Evolutionary conservation across 1,140 invertebrate genomes (phyloP).

Genomic region (Brachionus rubens): DNA sequence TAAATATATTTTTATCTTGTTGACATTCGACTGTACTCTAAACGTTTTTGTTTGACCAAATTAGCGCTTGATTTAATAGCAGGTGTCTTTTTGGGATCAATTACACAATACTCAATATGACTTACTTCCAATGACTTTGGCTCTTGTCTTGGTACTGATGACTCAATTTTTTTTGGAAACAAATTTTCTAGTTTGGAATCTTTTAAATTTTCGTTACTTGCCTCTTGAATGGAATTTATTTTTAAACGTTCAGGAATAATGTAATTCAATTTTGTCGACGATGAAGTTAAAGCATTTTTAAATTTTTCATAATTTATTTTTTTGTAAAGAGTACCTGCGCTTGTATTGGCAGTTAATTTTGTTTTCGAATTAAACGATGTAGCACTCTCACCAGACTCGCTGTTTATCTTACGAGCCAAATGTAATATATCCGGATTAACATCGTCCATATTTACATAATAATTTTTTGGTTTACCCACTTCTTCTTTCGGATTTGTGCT

Average conservation of each 20-base stretch:
- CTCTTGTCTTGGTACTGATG: background rate
- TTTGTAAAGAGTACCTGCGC: background rate
- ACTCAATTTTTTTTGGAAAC: background rate
- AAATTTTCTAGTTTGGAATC: conserved; percentile 22
- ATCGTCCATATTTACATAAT: conserved; percentile 43
- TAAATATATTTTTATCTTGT: background rate
- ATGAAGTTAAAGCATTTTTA: background rate
- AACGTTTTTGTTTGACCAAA: conserved; percentile 14
- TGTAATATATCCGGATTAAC: conserved; percentile 43
- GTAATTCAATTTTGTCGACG: conserved; percentile 27
- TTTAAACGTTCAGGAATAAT: conserved; percentile 34
- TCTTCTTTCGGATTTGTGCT: background rate
- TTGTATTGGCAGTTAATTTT: background rate
- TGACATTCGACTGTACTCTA: conserved; percentile 12
- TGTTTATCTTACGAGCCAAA: conserved; percentile 35
- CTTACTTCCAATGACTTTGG: conserved; percentile 2
- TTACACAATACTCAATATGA: conserved; percentile 28
- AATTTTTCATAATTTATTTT: conserved; percentile 33
- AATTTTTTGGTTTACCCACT: background rate
- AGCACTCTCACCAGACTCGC: background rate
- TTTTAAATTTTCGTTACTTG: background rate
- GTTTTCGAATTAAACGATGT: background rate
- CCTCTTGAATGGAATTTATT: conserved; percentile 16
- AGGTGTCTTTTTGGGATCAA: conserved; percentile 36
- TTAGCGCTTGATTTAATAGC: conserved; percentile 44